Evolutionary conservation across 2,888 invertebrate species (phyloP).

Genomic region (Ecliptopera silaceata): DNA sequence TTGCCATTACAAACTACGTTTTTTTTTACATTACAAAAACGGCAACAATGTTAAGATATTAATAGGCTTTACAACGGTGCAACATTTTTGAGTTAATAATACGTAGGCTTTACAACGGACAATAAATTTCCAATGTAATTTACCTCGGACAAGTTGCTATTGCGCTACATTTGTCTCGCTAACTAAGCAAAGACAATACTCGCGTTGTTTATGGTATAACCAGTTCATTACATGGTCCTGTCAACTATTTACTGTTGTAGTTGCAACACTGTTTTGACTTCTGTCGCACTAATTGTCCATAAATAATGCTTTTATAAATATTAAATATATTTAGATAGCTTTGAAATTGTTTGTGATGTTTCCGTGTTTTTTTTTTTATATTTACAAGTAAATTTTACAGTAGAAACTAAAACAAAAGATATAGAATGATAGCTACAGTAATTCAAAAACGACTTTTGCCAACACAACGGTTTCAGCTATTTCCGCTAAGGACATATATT

Average conservation of each 20-base stretch:
- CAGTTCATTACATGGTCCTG: slow-evolving; percentile 43
- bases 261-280: slow-evolving; percentile 21
- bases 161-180: slow-evolving; percentile 39
- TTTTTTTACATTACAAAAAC: background rate
- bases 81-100: background rate
- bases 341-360: too few relatives aligned
- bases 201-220: slow-evolving; percentile 47
- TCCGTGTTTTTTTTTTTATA: too few relatives aligned
- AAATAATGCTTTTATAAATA: slow-evolving; percentile 6
- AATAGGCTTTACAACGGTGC: background rate
- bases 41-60: too few relatives aligned
- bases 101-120: background rate
- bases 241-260: slow-evolving; percentile 20
- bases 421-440: too few relatives aligned
- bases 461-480: too few relatives aligned
- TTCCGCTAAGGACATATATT: too few relatives aligned
- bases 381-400: too few relatives aligned
- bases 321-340: too few relatives aligned
- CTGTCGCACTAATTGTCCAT: slow-evolving; percentile 16
- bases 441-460: too few relatives aligned
- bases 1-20: too few relatives aligned
- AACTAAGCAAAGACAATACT: slow-evolving; percentile 44
- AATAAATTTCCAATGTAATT: slow-evolving; percentile 21
- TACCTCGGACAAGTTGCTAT: slow-evolving; percentile 37
- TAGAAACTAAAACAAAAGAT: too few relatives aligned